Base-by-base conservation (phyloP, 2,888 invertebrate genomes). In the Anaspis maculata region DNA sequence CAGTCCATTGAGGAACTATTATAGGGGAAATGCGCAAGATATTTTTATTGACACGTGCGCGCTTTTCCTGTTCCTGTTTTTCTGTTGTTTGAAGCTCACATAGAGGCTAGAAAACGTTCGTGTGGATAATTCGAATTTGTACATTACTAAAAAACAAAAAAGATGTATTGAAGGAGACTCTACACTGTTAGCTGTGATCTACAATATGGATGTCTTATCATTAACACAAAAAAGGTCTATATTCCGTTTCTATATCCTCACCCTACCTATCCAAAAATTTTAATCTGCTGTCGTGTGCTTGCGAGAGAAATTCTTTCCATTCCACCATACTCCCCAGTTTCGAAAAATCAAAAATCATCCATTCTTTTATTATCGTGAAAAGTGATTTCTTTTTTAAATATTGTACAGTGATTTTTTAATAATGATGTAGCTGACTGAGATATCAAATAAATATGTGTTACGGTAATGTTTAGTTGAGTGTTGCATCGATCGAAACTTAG, bases 111-210 rank as follows among this genome's bases (percentile, higher is more conserved):
- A n/a, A n/a, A n/a, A n/a, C n/a, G 31, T 31, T 39, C 37, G 37
- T 49, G 48, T 42, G 41, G 42, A 45, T 39, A 45, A 44, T 41
- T 34, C 44, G 45, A 48, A 41, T 46, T 45, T 44, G 44, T 48
- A 42, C 42, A 45, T 50, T 49, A 49, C n/a, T n/a, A n/a, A n/a
- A n/a, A n/a, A n/a, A n/a, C n/a, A n/a, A n/a, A 19, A 19, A 19
- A 5, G 5, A 29, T 39, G 34, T 34, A 39, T 28, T 39, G 54
- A 57, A 56, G 51, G 56, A 55, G 55, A 61, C 54, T 60, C 57
- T 60, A 59, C 59, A 60, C 58, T 59, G 56, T 60, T 62, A 62
- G 61, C 64, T 64, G 64, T 64, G 64, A 64, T 62, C 61, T 63
- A 55, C 54, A 54, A 57, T 54, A 56, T 54, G 51, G 48, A 54